Conservation (phyloP, 2,888 invertebrate genomes). For the Baronia brevicornis region DNA sequence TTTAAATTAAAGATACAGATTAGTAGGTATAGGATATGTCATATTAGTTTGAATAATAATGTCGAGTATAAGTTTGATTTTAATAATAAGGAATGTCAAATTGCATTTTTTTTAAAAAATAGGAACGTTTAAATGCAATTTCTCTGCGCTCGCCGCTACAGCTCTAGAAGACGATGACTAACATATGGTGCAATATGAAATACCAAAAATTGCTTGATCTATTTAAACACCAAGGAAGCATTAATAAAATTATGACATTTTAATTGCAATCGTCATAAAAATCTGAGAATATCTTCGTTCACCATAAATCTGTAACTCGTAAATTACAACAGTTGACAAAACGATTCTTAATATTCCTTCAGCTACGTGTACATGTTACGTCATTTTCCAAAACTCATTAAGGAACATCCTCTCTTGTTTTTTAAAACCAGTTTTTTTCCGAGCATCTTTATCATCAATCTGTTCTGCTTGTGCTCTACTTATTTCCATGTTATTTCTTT, state of each 20-base stretch:
- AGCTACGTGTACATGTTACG: constrained; percentile 48
- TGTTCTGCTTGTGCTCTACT: constrained; percentile 49
- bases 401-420: constrained; percentile 51
- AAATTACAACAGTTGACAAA: constrained; percentile 68
- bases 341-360: constrained; percentile 62
- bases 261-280: constrained; percentile 49
- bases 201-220: constrained; percentile 23
- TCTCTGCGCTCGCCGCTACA: too few relatives aligned
- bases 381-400: constrained; percentile 64
- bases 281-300: constrained; percentile 41
- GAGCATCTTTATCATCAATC: constrained; percentile 60
- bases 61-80: too few relatives aligned
- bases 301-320: constrained; percentile 41
- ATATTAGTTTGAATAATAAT: too few relatives aligned
- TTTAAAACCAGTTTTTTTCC: constrained; percentile 65
- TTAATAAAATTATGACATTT: constrained; percentile 41
- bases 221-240: constrained; percentile 42
- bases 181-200: too few relatives aligned
- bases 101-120: too few relatives aligned
- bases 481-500: constrained; percentile 65
- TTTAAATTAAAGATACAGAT: too few relatives aligned
- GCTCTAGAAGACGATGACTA: too few relatives aligned
- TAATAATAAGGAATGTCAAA: too few relatives aligned
- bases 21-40: too few relatives aligned
- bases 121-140: too few relatives aligned